A percentile compares a stretch with the other conserved stretches of the same genome.
These are phyloP conservation scores for Diarsia mendica DNA, from an alignment of 2,888 invertebrate genomes.

Conservation along the genomic window DNA sequence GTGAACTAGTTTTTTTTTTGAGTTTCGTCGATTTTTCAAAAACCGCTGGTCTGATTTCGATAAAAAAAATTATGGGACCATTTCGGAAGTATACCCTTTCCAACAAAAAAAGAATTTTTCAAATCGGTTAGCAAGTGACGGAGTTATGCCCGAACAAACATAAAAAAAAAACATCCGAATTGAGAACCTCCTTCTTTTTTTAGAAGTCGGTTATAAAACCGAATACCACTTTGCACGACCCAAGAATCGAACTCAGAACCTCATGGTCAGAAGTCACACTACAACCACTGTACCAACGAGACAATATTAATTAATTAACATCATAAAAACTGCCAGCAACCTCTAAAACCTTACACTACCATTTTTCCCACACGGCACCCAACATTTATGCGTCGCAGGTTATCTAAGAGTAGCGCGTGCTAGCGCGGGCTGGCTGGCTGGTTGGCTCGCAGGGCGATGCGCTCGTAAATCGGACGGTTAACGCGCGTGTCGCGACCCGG, in stretches of 20 bases:
- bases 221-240: neutral
- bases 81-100: no score
- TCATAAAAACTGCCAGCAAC: neutral
- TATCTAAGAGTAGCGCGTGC: slow-evolving; percentile 61
- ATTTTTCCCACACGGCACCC: slow-evolving; percentile 48
- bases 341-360: neutral
- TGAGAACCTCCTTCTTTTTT: no score
- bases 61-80: no score
- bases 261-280: neutral
- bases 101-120: no score
- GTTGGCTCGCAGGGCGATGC: slow-evolving; percentile 66
- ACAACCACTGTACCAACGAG: neutral
- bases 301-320: neutral
- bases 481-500: slow-evolving; percentile 80
- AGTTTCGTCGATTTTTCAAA: no score
- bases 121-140: no score
- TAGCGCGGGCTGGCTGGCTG: slow-evolving; percentile 9
- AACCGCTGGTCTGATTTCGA: no score
- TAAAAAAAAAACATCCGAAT: no score
- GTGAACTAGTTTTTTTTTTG: no score
- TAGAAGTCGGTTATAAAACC: no score
- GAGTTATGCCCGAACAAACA: no score
- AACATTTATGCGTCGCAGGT: slow-evolving; percentile 62
- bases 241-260: neutral
- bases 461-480: slow-evolving; percentile 79